Evolutionary conservation across 2,888 invertebrate species (phyloP), one percentile per base, ranked within the genome.

Genomic region (Troides aeacus): DNA sequence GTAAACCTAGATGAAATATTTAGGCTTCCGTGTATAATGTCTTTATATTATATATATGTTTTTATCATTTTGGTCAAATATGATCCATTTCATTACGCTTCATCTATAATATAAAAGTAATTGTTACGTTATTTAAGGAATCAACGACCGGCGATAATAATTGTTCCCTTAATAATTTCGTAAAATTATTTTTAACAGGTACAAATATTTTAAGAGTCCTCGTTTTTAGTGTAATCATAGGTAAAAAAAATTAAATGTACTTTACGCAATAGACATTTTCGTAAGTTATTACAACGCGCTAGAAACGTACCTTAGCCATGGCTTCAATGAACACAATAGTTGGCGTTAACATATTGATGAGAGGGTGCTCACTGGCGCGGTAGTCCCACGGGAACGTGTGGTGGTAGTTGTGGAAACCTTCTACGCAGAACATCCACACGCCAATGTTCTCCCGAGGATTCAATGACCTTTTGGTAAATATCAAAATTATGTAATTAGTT

Each of bases 331-430:
- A 94, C 67, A 93, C 83, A 18, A 95, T 94, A 23, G 96, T 95
- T n/a, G 94, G 91, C 74, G 96, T 96, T 24, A 94, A 87, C 89
- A 91, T 90, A 75, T 93, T 93, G 84, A 93, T 93, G 61, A 94
- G 86, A 56, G 95, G 95, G 74, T 95, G 92, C 80, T 96, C 96
- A 17, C 95, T 93, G 53, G 96, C 94, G 77, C 95, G 93, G 91
- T 96, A 96, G 87, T 96, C 96, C 94, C 95, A 95, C 4, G 96
- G 96, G 92, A 96, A 96, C 3, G 94, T 93, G 89, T 97, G 97
- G 84, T 97, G 97, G 88, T 96, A 97, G 86, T 97, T 97, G 90
- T 97, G 97, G 94, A 96, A 97, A 12, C 97, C 97, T 85, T 96
- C 96, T 23, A 96, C 96, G 76, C 96, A 89, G 36, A 95, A 94